phyloP scores from a whole-genome alignment of 1,140 invertebrate species.

The Drosophila sulfurigaster region DNA sequence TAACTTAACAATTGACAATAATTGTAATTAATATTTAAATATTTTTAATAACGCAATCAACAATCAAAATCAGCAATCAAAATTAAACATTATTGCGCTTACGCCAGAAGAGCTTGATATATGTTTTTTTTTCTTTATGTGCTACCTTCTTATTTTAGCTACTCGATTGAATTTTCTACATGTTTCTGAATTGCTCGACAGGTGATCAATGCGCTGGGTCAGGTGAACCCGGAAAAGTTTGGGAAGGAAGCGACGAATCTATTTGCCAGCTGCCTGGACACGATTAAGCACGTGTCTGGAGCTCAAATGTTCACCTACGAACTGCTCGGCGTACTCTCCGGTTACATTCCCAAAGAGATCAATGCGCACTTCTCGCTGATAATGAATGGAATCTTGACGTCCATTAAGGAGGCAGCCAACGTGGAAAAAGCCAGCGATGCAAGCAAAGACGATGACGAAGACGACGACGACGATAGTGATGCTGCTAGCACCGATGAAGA shows the following conservation, averaged over 20 bases:
- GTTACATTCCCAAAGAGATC: slow-evolving; percentile 15
- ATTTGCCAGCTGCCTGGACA: slow-evolving; percentile 9
- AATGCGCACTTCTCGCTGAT: slow-evolving; percentile 1
- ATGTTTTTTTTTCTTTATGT: no score
- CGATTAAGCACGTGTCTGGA: background rate
- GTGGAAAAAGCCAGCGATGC: background rate
- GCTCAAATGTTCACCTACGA: slow-evolving; percentile 18
- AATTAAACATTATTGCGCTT: no score
- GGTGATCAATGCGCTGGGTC: slow-evolving; percentile 14
- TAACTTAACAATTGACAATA: no score
- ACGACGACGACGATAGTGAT: background rate
- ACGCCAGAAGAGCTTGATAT: no score
- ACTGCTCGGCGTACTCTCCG: slow-evolving; percentile 19
- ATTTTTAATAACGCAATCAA: no score
- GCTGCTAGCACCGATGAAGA: background rate
- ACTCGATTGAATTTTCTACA: no score
- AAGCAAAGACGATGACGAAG: background rate
- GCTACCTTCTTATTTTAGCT: no score
- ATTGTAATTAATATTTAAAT: no score
- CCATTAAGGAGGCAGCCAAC: slow-evolving; percentile 1
- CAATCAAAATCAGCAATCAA: no score
- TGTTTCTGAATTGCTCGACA: background rate
- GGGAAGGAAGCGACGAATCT: background rate
- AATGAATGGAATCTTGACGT: background rate
- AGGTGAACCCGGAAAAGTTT: slow-evolving; percentile 25